Conservation (phyloP, 2,888 invertebrate genomes). For the Drosophila gaucha region DNA sequence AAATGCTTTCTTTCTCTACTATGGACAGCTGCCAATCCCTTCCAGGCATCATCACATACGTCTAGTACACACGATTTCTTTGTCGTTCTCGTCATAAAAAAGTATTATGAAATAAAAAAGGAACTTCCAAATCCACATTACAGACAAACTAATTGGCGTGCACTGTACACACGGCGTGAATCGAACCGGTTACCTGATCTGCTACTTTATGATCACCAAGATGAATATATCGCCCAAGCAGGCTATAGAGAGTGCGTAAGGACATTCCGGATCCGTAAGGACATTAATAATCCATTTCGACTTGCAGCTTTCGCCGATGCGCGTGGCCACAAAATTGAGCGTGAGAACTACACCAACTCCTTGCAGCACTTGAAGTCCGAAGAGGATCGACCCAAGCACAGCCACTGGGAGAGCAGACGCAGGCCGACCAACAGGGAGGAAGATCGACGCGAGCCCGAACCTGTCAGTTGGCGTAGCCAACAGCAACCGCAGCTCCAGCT, state of each 20-base stretch:
- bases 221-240: constrained; percentile 86
- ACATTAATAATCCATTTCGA: neutral
- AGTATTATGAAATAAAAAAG: neutral
- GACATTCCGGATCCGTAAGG: neutral
- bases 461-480: constrained; percentile 13
- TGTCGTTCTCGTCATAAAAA: constrained; percentile 1
- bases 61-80: neutral
- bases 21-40: constrained; percentile 3
- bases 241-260: constrained; percentile 87
- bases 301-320: constrained; percentile 87
- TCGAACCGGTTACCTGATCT: constrained; percentile 92
- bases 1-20: constrained; percentile 19
- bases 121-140: constrained; percentile 68
- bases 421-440: neutral
- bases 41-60: no score
- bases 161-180: constrained; percentile 94
- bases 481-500: constrained; percentile 4
- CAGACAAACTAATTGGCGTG: constrained; percentile 90
- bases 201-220: constrained; percentile 89
- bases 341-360: constrained; percentile 85
- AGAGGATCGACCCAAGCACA: neutral
- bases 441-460: neutral
- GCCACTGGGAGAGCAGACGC: no score
- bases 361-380: constrained; percentile 25
- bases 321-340: constrained; percentile 89